Percentiles rank a stretch among this genome's conserved stretches.
phyloP scores from a whole-genome alignment of 2,888 invertebrate genomes.

The Crossocerus cetratus region DNA sequence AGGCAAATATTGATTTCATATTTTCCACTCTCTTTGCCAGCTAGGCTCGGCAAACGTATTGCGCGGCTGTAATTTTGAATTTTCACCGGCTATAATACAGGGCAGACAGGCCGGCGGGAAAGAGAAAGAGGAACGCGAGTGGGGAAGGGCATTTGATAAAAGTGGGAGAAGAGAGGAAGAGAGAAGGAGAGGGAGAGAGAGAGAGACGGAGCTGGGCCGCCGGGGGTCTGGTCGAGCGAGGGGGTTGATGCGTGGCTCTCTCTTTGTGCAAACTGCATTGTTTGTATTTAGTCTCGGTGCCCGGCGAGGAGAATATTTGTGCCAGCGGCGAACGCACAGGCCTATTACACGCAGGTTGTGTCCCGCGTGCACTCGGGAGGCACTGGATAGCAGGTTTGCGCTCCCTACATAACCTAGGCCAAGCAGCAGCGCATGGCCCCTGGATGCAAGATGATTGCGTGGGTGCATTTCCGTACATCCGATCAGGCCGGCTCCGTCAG shows the following conservation, averaged over 20 bases:
- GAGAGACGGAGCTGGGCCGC: neutral
- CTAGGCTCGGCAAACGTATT: slow-evolving; percentile 21
- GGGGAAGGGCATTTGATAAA: too few relatives aligned
- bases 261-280: slow-evolving; percentile 28
- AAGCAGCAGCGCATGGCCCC: too few relatives aligned
- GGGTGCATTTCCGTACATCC: too few relatives aligned
- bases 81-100: slow-evolving; percentile 34
- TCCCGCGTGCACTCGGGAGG: neutral
- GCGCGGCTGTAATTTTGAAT: slow-evolving; percentile 36
- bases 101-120: neutral
- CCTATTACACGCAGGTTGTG: slow-evolving; percentile 8
- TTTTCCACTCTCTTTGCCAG: slow-evolving; percentile 29
- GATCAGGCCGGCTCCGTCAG: too few relatives aligned
- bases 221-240: too few relatives aligned
- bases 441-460: too few relatives aligned
- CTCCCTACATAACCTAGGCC: too few relatives aligned
- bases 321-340: slow-evolving; percentile 12
- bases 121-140: too few relatives aligned
- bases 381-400: too few relatives aligned
- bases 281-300: slow-evolving; percentile 56
- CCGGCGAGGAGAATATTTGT: slow-evolving; percentile 35
- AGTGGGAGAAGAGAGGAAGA: too few relatives aligned
- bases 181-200: too few relatives aligned
- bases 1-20: slow-evolving; percentile 34
- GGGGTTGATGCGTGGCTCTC: neutral